These are phyloP conservation scores for Physella acuta DNA, from an alignment of 1,140 invertebrate species.

Conservation along the genomic window DNA sequence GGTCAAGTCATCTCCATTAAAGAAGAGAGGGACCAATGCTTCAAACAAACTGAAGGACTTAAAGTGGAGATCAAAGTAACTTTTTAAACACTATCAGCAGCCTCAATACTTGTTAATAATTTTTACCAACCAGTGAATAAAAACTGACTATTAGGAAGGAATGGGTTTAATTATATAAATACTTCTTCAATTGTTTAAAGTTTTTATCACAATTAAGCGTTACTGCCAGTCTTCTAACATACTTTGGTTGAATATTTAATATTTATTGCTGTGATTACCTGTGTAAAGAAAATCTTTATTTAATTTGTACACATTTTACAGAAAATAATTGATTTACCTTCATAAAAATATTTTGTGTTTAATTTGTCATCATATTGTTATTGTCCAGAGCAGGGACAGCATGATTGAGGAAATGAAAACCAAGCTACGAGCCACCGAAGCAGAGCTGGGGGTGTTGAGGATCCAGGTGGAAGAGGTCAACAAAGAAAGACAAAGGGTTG, in stretches of 20 bases:
- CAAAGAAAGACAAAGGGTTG: slow-evolving; percentile 46
- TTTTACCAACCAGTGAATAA: no score
- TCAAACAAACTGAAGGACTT: slow-evolving; percentile 32
- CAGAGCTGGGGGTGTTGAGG: slow-evolving; percentile 41
- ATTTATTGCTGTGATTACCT: no score
- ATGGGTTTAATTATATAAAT: no score
- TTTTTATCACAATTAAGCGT: no score
- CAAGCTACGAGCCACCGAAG: slow-evolving; percentile 36
- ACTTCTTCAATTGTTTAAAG: no score
- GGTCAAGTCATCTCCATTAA: slow-evolving; percentile 57
- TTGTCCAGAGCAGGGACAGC: slow-evolving; percentile 35
- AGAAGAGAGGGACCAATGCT: slow-evolving; percentile 53
- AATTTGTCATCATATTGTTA: neutral
- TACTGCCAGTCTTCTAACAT: no score
- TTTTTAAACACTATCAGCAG: no score
- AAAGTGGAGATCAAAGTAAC: slow-evolving; percentile 40
- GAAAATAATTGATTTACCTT: neutral
- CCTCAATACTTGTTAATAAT: no score
- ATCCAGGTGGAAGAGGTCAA: slow-evolving; percentile 48
- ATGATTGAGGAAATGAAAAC: slow-evolving; percentile 29
- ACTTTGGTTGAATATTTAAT: no score
- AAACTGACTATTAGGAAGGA: no score
- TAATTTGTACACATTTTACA: neutral
- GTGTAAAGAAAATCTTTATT: neutral
- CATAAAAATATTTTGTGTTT: neutral